Base-by-base conservation (phyloP, 2,888 invertebrate species). In the Aphidoletes aphidimyza region DNA sequence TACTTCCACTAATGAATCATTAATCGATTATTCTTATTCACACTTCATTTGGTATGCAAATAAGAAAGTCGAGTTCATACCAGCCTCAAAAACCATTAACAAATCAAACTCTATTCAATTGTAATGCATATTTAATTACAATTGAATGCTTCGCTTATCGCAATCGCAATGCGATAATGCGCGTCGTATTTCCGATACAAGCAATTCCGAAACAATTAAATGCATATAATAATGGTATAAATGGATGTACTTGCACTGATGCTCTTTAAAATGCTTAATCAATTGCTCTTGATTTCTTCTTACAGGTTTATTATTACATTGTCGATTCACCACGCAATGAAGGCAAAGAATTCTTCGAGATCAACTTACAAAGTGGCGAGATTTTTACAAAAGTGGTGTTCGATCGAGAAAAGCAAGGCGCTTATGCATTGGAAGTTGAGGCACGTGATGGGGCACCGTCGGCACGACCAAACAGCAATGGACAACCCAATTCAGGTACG, bases 361-460 rank as follows among this genome's bases (percentile, higher is more conserved):
- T 99, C 90, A 97, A 98, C 91, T 93, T 95, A 90, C 95, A 97
- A 90, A 96, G 97, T 42, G 99, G 99, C 34, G 97, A 97, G 90
- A 96, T 99, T 89, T 97, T 96, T 91, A 98, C 98, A 69, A 96
- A 97, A 91, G 93, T 96, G 87, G 95, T 97, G 88, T 99, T 99
- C 92, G 99, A 99, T 92, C 94, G 98, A 86, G 99, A 99, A 91
- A 97, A 97, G 92, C 97, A 98, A 90, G 97, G 96, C 83, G 97
- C 98, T 85, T 99, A 98, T 91, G 98, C 98, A 49, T 91, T 99
- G 89, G 98, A 98, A 89, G 98, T 99, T 87, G 97, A 97, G 90
- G 99, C 98, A 0, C 92, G 97, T 85, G 99, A 99, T 89, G 98
- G 98, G 84, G 97, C 97, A 85, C 95, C 97, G n/a, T 98, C 98